Conservation (phyloP, 2,888 invertebrate species). For the Spilarctia lutea region DNA sequence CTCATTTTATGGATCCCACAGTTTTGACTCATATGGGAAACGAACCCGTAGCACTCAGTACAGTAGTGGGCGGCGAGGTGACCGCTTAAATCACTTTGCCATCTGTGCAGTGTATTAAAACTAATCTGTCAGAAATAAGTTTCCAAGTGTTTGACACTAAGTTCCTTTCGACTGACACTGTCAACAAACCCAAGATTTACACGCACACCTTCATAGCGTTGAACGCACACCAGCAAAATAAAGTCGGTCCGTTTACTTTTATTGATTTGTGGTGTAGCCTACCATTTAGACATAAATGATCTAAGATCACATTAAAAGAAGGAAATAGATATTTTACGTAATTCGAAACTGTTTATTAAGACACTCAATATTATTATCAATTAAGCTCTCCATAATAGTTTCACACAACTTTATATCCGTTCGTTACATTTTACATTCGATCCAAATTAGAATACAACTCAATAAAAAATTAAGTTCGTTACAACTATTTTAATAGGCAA, state of each 20-base stretch:
- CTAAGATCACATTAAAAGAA: background rate
- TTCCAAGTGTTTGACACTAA: background rate
- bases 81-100: too few species aligned
- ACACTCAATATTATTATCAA: slow-evolving; percentile 6
- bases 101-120: too few species aligned
- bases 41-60: too few species aligned
- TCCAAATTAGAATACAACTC: slow-evolving; percentile 22
- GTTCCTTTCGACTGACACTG: background rate
- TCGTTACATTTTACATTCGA: background rate
- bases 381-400: slow-evolving; percentile 22
- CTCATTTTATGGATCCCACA: too few species aligned
- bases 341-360: slow-evolving; percentile 13
- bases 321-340: background rate
- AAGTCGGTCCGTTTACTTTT: background rate
- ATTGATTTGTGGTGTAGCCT: background rate
- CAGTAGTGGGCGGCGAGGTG: too few species aligned
- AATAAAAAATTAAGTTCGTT: slow-evolving; percentile 23
- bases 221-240: too few species aligned
- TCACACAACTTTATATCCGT: slow-evolving; percentile 16
- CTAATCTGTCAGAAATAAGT: too few species aligned
- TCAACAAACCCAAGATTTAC: too few species aligned
- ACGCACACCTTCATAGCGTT: too few species aligned
- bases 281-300: background rate
- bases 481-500: slow-evolving; percentile 35
- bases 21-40: too few species aligned